Conservation (phyloP, 2,888 invertebrate genomes). For the Drymonia ruficornis region DNA sequence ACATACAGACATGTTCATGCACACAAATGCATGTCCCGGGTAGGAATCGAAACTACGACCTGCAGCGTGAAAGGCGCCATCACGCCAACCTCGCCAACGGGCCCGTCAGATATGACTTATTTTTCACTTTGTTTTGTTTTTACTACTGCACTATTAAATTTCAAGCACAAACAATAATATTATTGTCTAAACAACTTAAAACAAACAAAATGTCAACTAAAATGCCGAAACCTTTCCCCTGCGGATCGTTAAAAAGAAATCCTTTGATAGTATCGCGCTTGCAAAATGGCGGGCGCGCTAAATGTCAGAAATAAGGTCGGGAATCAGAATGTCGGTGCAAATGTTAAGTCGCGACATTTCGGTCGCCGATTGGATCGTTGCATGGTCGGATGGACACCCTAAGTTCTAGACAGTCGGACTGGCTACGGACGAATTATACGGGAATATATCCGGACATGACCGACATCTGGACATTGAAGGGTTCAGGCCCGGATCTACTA, state of each 20-base stretch:
- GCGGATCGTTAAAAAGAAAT: conserved; percentile 33
- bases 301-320: conserved; percentile 66
- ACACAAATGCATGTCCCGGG: too few relatives aligned
- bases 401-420: conserved; percentile 17
- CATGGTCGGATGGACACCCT: conserved; percentile 52
- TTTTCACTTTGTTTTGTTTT: too few relatives aligned
- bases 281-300: conserved; percentile 40
- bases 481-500: too few relatives aligned
- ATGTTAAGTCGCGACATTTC: conserved; percentile 56
- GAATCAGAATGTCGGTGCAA: conserved; percentile 48
- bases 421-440: conserved; percentile 17
- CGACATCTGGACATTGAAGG: neutral
- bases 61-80: too few relatives aligned
- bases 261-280: conserved; percentile 32
- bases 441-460: neutral
- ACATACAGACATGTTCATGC: too few relatives aligned
- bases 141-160: too few relatives aligned
- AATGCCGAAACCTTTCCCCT: conserved; percentile 30
- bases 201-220: conserved; percentile 26
- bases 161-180: too few relatives aligned
- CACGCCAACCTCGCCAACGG: too few relatives aligned
- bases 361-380: conserved; percentile 38
- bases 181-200: conserved; percentile 1
- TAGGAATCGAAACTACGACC: too few relatives aligned
- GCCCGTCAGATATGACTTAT: too few relatives aligned